Evolutionary conservation across 2,113 vertebrate genomes (phyloP).

Genomic region (Panurus biarmicus): DNA sequence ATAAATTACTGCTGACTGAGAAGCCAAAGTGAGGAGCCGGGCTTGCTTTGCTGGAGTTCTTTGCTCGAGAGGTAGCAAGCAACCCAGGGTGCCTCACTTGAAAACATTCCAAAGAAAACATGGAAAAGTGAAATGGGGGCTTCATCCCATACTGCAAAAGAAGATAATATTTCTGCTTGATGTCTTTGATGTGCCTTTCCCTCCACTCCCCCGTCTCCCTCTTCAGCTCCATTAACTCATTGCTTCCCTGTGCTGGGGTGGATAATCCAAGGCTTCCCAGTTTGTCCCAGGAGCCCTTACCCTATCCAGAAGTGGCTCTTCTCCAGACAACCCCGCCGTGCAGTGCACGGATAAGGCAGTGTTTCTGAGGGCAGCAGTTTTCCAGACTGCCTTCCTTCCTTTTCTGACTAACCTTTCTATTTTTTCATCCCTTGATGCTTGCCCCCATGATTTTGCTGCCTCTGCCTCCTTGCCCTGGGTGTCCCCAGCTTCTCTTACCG

Average conservation of each 20-base stretch:
- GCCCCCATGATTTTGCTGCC: neutral
- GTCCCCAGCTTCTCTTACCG: neutral
- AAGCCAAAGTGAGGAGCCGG: neutral
- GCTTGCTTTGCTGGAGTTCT: slow-evolving; percentile 14
- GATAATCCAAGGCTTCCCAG: neutral
- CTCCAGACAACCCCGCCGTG: neutral
- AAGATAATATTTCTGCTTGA: neutral
- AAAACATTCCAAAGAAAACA: neutral
- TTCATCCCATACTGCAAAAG: neutral
- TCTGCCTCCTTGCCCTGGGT: neutral
- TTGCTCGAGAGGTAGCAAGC: neutral
- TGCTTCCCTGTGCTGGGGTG: neutral
- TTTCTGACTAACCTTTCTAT: neutral
- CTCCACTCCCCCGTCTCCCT: neutral
- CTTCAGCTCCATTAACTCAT: neutral
- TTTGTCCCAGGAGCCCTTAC: neutral
- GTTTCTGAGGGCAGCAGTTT: neutral
- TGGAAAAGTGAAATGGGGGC: neutral
- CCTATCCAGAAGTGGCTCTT: neutral
- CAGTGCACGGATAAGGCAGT: neutral
- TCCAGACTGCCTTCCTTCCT: neutral
- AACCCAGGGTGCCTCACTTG: neutral
- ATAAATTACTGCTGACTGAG: slow-evolving; percentile 46
- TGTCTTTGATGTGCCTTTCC: neutral
- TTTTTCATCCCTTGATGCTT: neutral